These are phyloP conservation scores for Drosophila multiciliata DNA, from an alignment of 2,888 invertebrate species.

Conservation along the genomic window DNA sequence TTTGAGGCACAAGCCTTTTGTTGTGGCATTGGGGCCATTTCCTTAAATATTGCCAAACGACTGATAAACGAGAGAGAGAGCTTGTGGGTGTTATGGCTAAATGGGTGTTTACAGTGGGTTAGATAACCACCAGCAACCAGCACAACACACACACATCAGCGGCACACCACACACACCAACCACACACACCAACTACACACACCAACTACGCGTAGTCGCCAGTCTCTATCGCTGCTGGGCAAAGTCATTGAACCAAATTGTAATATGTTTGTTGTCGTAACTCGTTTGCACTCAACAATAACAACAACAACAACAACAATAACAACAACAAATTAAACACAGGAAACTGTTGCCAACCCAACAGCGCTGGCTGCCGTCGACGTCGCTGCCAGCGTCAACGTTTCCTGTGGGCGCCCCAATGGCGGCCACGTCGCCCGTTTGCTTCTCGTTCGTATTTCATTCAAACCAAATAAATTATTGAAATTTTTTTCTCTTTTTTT, in stretches of 20 bases:
- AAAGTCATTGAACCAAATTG: conserved; percentile 79
- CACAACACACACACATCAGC: background rate
- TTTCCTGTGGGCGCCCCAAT: conserved; percentile 83
- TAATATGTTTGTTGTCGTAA: conserved; percentile 80
- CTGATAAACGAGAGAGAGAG: conserved; percentile 36
- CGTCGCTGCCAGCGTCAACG: conserved; percentile 60
- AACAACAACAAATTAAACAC: conserved; percentile 56
- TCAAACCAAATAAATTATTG: conserved; percentile 79
- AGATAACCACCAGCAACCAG: conserved; percentile 40
- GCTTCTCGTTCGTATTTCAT: conserved; percentile 77
- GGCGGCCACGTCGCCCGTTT: conserved; percentile 64
- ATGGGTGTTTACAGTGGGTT: conserved; percentile 59
- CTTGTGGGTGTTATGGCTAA: conserved; percentile 64
- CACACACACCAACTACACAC: background rate
- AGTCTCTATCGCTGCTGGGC: conserved; percentile 62
- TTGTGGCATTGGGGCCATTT: conserved; percentile 32
- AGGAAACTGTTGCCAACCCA: conserved; percentile 80
- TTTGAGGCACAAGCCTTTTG: conserved; percentile 52
- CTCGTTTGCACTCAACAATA: conserved; percentile 74
- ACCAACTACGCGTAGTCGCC: conserved; percentile 9
- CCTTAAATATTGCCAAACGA: conserved; percentile 29
- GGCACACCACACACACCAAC: background rate
- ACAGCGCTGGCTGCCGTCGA: conserved; percentile 55
- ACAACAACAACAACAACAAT: conserved; percentile 27
- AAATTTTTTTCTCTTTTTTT: conserved; percentile 55